Conservation (phyloP, 2,888 invertebrate species). For the Phragmatobia fuliginosa region DNA sequence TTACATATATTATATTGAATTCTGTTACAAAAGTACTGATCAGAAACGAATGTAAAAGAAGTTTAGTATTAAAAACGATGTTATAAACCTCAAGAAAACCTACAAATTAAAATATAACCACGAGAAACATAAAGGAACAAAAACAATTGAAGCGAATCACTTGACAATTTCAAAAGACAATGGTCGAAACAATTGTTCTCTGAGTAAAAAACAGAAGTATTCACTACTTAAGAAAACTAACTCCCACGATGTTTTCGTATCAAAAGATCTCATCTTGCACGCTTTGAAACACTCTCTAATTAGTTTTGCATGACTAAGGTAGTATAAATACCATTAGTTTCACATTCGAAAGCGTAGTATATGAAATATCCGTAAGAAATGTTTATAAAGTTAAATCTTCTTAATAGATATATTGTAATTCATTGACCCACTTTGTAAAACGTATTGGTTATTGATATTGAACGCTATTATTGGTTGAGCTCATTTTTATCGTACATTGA, state of each 20-base stretch:
- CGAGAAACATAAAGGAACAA: neutral
- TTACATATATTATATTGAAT: neutral
- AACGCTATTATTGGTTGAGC: slow-evolving; percentile 34
- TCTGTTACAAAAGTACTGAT: neutral
- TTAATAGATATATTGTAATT: neutral
- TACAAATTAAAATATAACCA: neutral
- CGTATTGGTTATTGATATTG: slow-evolving; percentile 33
- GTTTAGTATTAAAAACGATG: neutral
- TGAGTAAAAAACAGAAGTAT: slow-evolving; percentile 40
- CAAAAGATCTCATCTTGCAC: slow-evolving; percentile 21
- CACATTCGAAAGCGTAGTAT: slow-evolving; percentile 73
- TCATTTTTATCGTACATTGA: slow-evolving; percentile 44
- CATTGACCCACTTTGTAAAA: slow-evolving; percentile 34
- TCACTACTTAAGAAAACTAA: slow-evolving; percentile 46
- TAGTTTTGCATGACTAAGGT: slow-evolving; percentile 80
- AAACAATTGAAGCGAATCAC: slow-evolving; percentile 26
- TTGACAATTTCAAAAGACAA: slow-evolving; percentile 26
- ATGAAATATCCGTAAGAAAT: slow-evolving; percentile 41
- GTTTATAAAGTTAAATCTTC: slow-evolving; percentile 3
- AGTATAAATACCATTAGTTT: slow-evolving; percentile 67
- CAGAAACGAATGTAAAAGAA: neutral
- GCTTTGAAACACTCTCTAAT: slow-evolving; percentile 57
- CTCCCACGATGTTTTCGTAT: slow-evolving; percentile 57
- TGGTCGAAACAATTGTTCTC: slow-evolving; percentile 33
- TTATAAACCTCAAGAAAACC: neutral